These are phyloP conservation scores for Drosophila mercatorum DNA, from an alignment of 2,888 invertebrate species.

Conservation along the genomic window DNA sequence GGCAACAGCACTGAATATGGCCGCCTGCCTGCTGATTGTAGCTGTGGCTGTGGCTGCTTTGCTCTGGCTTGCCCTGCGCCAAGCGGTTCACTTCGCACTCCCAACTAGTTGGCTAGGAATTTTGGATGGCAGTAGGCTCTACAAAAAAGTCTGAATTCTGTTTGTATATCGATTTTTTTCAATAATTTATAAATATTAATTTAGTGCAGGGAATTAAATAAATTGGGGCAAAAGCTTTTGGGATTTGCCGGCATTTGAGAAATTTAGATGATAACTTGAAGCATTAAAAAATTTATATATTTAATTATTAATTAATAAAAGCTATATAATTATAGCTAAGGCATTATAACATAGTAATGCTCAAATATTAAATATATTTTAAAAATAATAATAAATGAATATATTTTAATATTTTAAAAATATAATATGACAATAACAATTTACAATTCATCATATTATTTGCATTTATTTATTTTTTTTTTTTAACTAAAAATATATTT, in stretches of 20 bases:
- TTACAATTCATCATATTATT: too few relatives aligned
- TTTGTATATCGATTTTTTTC: neutral
- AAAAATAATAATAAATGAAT: too few relatives aligned
- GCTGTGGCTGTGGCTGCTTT: constrained; percentile 61
- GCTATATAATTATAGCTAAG: too few relatives aligned
- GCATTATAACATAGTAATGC: too few relatives aligned
- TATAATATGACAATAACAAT: too few relatives aligned
- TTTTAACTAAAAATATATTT: too few relatives aligned
- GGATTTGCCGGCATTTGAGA: neutral
- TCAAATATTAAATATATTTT: too few relatives aligned
- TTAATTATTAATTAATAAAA: too few relatives aligned
- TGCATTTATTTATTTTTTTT: too few relatives aligned
- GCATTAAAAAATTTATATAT: neutral
- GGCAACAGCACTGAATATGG: constrained; percentile 72
- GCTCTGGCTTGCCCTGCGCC: constrained; percentile 51
- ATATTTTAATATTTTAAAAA: too few relatives aligned
- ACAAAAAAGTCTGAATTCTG: neutral
- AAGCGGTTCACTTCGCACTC: constrained; percentile 30
- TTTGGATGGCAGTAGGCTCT: constrained; percentile 9
- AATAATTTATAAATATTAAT: neutral
- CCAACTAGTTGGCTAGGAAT: constrained; percentile 18
- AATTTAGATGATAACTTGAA: neutral
- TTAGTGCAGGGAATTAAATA: neutral
- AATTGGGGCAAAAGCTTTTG: neutral
- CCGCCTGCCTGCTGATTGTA: constrained; percentile 61